Evolutionary conservation across 2,797 vertebrate species (phyloP), one percentile per base, ranked within the genome.

Genomic region (Threskiornis aethiopicus): DNA sequence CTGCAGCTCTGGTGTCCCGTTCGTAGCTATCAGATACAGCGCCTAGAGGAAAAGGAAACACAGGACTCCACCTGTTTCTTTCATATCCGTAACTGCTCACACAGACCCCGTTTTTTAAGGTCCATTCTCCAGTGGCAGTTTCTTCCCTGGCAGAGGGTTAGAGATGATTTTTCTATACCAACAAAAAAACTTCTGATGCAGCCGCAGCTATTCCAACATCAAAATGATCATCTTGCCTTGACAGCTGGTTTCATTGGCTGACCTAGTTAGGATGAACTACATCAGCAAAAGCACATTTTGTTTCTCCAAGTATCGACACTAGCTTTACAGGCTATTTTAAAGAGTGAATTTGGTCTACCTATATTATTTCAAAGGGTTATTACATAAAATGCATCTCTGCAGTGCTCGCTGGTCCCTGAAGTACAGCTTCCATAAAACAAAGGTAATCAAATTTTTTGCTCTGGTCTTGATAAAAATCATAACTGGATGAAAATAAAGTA

Each of bases 21-120:
- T 99, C 31, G 99, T 99, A 55, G 99, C 99, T 76, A 99, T 99
- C 97, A 99, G 98, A 98, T 99, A 99, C 97, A 99, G 97, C 49
- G 99, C 99, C 99, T 99, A 75, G 5, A 75, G 21, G 70, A 51
- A 46, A 31, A n/a, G 12, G 12, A 37, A 58, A 81, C 44, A 51
- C 0, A 2, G 24, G 16, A 25, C 11, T 58, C 65, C 39, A 76
- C 13, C 33, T 33, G 10, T 5, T 58, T 76, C 42, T 39, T 20
- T n/a, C 47, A 35, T 1, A 59, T 8, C 21, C 25, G 2, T 5
- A 83, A 59, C 17, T 25, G 47, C 41, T 80, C 59, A 49, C 2
- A 31, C 0, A 66, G 5, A 17, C 24, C 10, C 24, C 1, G 1
- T 2, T 17, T 65, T 59, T 46, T 39, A 76, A 71, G 35, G 37